Base-by-base conservation (phyloP, 1,140 invertebrate species). In the Calycopis cecrops region DNA sequence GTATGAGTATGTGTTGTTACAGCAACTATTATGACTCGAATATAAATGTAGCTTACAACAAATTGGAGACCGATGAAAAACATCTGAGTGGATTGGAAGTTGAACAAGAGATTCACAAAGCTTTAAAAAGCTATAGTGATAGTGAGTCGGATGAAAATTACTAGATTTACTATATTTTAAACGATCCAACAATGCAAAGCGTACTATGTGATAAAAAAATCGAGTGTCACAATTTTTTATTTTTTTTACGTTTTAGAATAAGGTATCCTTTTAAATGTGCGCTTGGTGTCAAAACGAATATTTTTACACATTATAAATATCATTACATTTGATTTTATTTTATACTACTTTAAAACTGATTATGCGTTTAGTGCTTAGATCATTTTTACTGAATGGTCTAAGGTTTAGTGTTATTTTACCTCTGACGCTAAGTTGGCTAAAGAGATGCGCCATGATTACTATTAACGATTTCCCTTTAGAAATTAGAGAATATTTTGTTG, bases 101-200 rank as follows among this genome's bases (percentile, higher is more conserved):
- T 14, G 79, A 87, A 59, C 70, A 83, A 53, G 84, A 85, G 55
- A 84, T 87, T 51, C 73, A 76, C n/a, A 75, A 81, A 49, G 84
- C 82, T 52, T 65, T 84, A 33, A 73, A 67, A 28, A 73, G 74
- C 57, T 73, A 62, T 10, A 87, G 76, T 33, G 80, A 84, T 18
- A 80, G 73, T 58, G 84, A 87, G 52, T 79, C 79, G 1, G 84
- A 87, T 4, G 79, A 84, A 17, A 79, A 87, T 59, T 67, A 81
- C 54, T 60, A 76, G 63, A 75, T 81, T 77, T 84, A 82, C 75
- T 73, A 52, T n/a, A n/a, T n/a, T 33, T 52, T 76, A 16, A 16
- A 44, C 1, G 7, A 44, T 3, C n/a, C 21, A 44, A 18, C 40
- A 48, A 69, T 69, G 63, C 71, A 76, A 67, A 69, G 70, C 73